These are phyloP conservation scores for Falco columbarius DNA, from an alignment of 2,797 vertebrate species.

Conservation along the genomic window DNA sequence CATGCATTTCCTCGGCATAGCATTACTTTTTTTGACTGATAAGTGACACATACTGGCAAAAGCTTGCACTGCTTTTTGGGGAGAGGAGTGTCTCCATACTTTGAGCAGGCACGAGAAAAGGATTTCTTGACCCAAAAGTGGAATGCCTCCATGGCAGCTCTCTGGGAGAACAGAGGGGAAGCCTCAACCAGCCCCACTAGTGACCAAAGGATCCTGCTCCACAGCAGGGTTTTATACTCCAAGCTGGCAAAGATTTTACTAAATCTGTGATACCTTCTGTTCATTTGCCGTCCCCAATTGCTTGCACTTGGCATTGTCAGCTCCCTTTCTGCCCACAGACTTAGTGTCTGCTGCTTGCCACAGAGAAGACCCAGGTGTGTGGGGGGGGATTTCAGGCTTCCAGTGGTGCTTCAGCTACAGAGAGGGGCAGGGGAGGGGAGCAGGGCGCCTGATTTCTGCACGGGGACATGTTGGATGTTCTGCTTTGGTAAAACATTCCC, in stretches of 20 bases:
- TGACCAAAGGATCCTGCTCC: neutral
- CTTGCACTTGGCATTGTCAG: neutral
- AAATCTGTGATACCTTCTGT: neutral
- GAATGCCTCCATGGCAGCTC: neutral
- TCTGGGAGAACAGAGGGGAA: neutral
- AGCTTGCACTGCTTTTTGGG: neutral
- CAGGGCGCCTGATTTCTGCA: neutral
- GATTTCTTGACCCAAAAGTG: neutral
- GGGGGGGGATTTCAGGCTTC: neutral
- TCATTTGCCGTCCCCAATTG: neutral
- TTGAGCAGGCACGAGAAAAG: neutral
- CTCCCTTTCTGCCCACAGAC: neutral
- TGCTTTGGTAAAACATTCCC: neutral
- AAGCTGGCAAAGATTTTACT: neutral
- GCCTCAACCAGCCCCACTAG: neutral
- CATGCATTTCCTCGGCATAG: neutral
- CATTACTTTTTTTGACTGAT: neutral
- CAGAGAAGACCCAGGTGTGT: neutral
- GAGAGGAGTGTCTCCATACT: neutral
- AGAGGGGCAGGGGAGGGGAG: neutral
- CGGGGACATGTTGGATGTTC: rapidly evolving
- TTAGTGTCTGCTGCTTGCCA: neutral
- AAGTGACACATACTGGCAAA: rapidly evolving
- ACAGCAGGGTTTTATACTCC: neutral
- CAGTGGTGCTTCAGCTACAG: neutral